Evolutionary conservation across 2,797 vertebrate species (phyloP), one percentile per base, ranked within the genome.

Genomic region (Hemitrygon akajei): DNA sequence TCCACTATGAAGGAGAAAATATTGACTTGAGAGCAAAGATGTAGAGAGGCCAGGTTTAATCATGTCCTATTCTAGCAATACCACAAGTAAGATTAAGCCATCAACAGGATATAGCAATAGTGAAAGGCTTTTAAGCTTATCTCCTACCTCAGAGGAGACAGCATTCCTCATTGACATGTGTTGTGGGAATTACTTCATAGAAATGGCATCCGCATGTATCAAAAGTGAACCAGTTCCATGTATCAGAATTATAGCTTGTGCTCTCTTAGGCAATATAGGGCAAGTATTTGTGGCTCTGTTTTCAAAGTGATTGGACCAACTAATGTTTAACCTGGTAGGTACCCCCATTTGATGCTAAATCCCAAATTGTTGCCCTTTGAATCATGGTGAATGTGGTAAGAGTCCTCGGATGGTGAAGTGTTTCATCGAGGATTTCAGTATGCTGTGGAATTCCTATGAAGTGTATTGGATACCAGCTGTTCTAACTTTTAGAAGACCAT

Each of bases 161-260:
- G 71, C 91, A 93, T 93, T 93, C 91, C 71, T 58, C 73, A 76
- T 76, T 93, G 91, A 93, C 71, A 93, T 93, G 71, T 93, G 71
- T 93, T 58, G 37, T 76, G 91, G 91, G 71, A 93, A 93, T 93
- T 93, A 93, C 91, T 93, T 93, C 91, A 93, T 73, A 40, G 91
- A 6, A 93, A 93, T 93, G 71, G 91, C 71, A 93, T 93, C 91
- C 12, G 91, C 71, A 18, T 3, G 91, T 58, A 76, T 93, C 40
- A 93, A 93, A 75, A 40, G 71, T 92, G 69, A 92, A 93, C 71
- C 71, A 56, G 71, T 37, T 93, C 73, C 91, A 7, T 30, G 27
- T 93, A 58, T 93, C 91, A 76, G 91, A 75, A 30, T 93, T 71
- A 93, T 76, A 93, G 71, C 91, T 30, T 93, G 69, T 56, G 71